phyloP scores from a whole-genome alignment of 2,797 vertebrate genomes.

The Epinephelus awoara region DNA sequence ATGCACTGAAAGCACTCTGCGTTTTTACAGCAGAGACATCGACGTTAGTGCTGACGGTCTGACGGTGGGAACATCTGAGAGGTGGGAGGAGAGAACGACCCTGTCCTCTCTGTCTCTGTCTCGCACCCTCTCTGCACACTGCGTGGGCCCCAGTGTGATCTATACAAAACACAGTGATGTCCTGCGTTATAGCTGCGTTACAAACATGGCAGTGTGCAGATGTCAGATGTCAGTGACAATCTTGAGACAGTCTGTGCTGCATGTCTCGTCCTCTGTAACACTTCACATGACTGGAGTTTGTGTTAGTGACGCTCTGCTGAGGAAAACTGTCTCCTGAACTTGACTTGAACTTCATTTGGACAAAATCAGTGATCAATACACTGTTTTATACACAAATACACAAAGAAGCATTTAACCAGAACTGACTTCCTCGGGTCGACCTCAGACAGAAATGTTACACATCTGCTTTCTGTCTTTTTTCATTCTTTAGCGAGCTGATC shows the following conservation, averaged over 20 bases:
- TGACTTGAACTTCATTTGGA: constrained; percentile 15
- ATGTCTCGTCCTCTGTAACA: not conserved
- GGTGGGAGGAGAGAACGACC: constrained; percentile 17
- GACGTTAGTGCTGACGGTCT: not conserved
- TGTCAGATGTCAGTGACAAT: not conserved
- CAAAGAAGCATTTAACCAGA: not conserved
- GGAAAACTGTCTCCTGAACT: not conserved
- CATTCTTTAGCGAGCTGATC: not conserved
- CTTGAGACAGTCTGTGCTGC: not conserved
- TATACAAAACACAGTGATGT: not conserved
- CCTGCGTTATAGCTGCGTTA: not conserved
- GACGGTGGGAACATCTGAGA: constrained; percentile 13
- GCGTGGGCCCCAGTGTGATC: not conserved
- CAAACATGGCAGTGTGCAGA: not conserved
- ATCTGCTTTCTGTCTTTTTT: not conserved
- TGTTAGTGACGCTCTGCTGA: not conserved
- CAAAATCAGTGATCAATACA: not conserved
- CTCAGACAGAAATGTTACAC: not conserved
- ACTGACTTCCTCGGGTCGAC: no score
- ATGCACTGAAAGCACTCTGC: not conserved
- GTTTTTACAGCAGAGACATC: not conserved
- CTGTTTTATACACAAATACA: not conserved
- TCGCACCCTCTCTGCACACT: not conserved
- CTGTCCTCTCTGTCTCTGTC: not conserved
- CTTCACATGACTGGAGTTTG: constrained; percentile 7